A percentile compares a stretch with the other conserved stretches of the same genome.
These are phyloP conservation scores for Numenius arquata DNA, from an alignment of 2,113 vertebrate species.

Conservation along the genomic window DNA sequence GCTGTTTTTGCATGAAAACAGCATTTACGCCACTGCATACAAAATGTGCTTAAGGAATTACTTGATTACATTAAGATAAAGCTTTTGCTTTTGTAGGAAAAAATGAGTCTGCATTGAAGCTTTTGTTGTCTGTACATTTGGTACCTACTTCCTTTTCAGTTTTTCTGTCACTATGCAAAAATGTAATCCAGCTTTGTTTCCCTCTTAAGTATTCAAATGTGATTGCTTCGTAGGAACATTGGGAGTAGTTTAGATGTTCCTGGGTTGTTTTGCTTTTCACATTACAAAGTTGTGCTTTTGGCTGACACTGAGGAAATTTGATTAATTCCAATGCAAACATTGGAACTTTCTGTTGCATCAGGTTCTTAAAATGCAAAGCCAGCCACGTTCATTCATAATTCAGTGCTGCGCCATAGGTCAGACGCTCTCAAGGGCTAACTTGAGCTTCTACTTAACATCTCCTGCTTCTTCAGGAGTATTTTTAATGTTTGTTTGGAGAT, in stretches of 20 bases:
- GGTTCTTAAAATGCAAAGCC: slow-evolving; percentile 18
- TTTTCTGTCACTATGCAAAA: not conserved
- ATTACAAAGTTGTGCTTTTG: not conserved
- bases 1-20: not conserved
- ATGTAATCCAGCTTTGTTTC: not conserved
- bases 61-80: not conserved
- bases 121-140: not conserved
- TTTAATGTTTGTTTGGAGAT: slow-evolving; percentile 36
- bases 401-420: slow-evolving; percentile 15
- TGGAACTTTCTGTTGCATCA: not conserved
- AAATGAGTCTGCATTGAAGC: not conserved
- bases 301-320: not conserved
- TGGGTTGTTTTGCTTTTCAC: not conserved
- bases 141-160: not conserved
- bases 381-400: not conserved
- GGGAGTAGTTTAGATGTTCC: not conserved
- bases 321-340: not conserved
- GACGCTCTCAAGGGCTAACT: not conserved
- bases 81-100: not conserved
- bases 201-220: not conserved
- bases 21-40: not conserved
- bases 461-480: not conserved
- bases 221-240: not conserved
- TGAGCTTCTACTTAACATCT: not conserved
- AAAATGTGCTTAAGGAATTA: not conserved